A percentile compares a stretch with the other conserved stretches of the same genome.
phyloP scores from a whole-genome alignment of 1,140 invertebrate genomes.

The Heliconius himera region DNA sequence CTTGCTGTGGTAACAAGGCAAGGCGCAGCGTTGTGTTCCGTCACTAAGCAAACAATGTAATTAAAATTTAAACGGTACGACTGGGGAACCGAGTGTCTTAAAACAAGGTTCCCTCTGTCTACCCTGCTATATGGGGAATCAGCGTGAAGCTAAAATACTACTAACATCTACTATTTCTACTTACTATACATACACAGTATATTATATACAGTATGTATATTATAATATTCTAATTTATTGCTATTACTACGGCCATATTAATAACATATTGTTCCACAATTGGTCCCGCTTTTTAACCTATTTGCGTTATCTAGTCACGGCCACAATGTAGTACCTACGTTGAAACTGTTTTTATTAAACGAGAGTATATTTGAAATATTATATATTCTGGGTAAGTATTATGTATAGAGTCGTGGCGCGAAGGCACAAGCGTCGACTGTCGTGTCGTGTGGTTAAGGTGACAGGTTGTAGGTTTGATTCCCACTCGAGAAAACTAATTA shows the following conservation, averaged over 20 bases:
- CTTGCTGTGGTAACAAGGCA: background rate
- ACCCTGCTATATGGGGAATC: too few relatives aligned
- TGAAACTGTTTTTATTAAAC: background rate
- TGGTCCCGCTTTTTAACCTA: constrained; percentile 1
- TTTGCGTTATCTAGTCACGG: constrained; percentile 2
- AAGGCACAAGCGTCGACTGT: too few relatives aligned
- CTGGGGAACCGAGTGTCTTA: background rate
- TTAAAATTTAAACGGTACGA: background rate
- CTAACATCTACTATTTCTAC: too few relatives aligned
- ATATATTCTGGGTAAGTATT: background rate
- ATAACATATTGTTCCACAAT: background rate
- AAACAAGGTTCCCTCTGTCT: background rate
- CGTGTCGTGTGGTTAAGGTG: too few relatives aligned
- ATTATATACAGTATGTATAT: too few relatives aligned
- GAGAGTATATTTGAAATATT: background rate
- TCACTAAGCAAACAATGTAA: background rate
- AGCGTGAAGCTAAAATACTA: too few relatives aligned
- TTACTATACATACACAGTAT: too few relatives aligned
- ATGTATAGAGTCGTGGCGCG: too few relatives aligned
- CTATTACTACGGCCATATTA: background rate
- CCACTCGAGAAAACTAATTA: too few relatives aligned
- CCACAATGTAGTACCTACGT: background rate
- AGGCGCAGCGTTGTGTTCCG: background rate
- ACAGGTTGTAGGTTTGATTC: too few relatives aligned
- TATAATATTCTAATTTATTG: too few relatives aligned